Base-by-base conservation (phyloP, 2,797 vertebrate species). In the Acrossocheilus fasciatus region DNA sequence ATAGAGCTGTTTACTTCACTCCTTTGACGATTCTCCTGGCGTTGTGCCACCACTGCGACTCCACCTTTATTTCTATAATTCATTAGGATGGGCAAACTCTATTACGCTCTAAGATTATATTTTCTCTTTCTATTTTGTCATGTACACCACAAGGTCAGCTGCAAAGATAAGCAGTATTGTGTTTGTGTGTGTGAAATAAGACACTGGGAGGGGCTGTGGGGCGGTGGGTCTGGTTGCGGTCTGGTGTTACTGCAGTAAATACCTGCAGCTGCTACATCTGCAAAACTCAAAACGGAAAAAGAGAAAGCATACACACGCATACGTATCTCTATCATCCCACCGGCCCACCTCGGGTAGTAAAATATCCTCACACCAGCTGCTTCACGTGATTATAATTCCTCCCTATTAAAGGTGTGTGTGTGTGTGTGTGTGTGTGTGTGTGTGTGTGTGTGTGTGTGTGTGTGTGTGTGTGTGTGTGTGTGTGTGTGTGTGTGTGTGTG, bases 191-290 rank as follows among this genome's bases (percentile, higher is more conserved):
- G 72, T 91, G 91, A 91, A 91, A 90, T 89, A 76, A 90, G 89
- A 84, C 83, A 89, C 90, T 23, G 86, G 81, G 88, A 84, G 54
- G 36, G 73, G 68, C 70, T 18, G 82, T 30, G 87, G 72, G 87
- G 88, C 82, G 88, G 92, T 70, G 87, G 90, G 89, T 78, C 26
- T 86, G 87, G 79, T 72, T 73, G 75, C 39, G 90, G 93, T 91
- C 89, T 95, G 91, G 87, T 92, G 93, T 95, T 94, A 82, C 57
- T 88, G 84, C 93, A 92, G 92, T 92, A 94, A 95, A 95, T 93
- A 94, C 93, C 93, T 93, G 92, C 93, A 94, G 94, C 93, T 94
- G 95, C 94, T 91, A 93, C 91, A 91, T 94, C 91, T 89, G 90
- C 91, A 93, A 92, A 95, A 95, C 93, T 88, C 86, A 91, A 91